Base-by-base conservation (phyloP, 2,797 vertebrate species). In the Protonibea diacanthus region DNA sequence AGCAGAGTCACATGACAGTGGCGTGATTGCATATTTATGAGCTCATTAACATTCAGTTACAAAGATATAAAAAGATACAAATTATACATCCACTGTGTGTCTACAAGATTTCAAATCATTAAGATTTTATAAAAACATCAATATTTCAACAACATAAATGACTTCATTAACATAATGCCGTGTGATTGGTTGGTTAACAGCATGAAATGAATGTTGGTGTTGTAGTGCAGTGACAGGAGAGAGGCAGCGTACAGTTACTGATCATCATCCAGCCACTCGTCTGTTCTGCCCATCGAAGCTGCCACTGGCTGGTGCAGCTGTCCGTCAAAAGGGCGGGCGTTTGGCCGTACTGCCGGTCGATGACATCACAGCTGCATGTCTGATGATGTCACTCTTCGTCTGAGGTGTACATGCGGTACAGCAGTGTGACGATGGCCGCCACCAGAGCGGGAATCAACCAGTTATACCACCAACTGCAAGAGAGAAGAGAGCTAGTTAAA, bases 391-490 rank as follows among this genome's bases (percentile, higher is more conserved):
- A 95, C 91, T 92, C 95, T 42, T 93, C 89, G 17, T 96, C 95
- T 0, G 86, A 56, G 65, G 86, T 88, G 83, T 95, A 96, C 52
- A 96, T 58, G 61, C 94, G 97, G 82, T 98, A 99, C 92, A 97
- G 90, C 74, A 98, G 53, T 2, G 96, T 97, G 72, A 96, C 91
- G 0, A 96, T 87, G 81, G 94, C 57, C 0, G 97, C 97, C 0
- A 89, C 95, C 80, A 98, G 63, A n/a, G 75, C 91, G 0, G 98
- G 97, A 71, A 98, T 95, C 87, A 98, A 77, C 97, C 96, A 96
- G 91, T 87, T 97, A 68, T 94, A 91, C 97, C 96, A 98, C 29
- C 93, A 97, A 76, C 97, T 99, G 92, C 5, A 94, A 60, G 66
- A 81, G 3, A 44, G 13, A 67, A 51, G 33, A 12, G 1, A 56